These are phyloP conservation scores for Corvus cornix DNA, from an alignment of 2,113 vertebrate genomes.

Conservation along the genomic window DNA sequence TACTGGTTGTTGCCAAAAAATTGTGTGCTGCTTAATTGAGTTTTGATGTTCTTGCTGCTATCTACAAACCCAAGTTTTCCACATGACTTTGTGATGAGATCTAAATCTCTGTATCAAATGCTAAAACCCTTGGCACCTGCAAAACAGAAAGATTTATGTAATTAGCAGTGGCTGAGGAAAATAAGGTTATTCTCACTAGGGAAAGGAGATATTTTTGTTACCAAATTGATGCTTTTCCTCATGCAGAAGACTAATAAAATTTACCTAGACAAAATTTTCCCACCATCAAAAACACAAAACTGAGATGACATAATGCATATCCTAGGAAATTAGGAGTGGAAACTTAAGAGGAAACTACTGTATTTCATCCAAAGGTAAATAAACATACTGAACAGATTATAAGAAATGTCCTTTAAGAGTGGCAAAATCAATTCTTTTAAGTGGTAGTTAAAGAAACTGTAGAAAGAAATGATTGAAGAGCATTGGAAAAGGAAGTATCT, in stretches of 20 bases:
- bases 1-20: constrained; percentile 1
- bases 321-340: constrained; percentile 64
- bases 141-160: constrained; percentile 38
- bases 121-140: neutral
- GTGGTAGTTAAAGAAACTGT: constrained; percentile 26
- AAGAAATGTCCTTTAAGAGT: constrained; percentile 27
- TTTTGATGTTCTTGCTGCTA: constrained; percentile 13
- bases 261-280: constrained; percentile 52
- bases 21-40: neutral
- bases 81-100: neutral
- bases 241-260: constrained; percentile 30
- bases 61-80: neutral
- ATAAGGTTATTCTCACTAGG: constrained; percentile 43
- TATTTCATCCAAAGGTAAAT: constrained; percentile 47
- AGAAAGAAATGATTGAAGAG: neutral
- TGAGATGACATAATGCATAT: constrained; percentile 58
- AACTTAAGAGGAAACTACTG: constrained; percentile 41
- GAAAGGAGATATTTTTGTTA: neutral
- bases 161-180: constrained; percentile 29
- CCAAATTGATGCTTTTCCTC: constrained; percentile 41
- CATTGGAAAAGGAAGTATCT: neutral
- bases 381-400: constrained; percentile 58
- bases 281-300: constrained; percentile 37
- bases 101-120: constrained; percentile 28
- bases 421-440: constrained; percentile 49